These are phyloP conservation scores for Leptodactylus fuscus DNA, from an alignment of 2,113 vertebrate species.

Conservation along the genomic window DNA sequence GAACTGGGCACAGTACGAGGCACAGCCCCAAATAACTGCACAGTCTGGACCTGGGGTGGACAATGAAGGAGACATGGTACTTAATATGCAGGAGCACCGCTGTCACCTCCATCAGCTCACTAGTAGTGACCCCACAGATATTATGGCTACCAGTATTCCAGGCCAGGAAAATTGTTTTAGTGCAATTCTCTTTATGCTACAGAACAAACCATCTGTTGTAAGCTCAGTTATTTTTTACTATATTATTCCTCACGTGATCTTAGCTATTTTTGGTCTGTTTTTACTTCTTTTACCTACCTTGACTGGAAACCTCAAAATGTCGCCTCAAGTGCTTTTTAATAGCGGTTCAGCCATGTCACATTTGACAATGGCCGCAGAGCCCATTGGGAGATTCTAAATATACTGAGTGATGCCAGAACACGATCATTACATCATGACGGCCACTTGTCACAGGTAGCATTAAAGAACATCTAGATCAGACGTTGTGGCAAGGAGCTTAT, in stretches of 20 bases:
- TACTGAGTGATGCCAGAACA: neutral
- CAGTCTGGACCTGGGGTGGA: too few relatives aligned
- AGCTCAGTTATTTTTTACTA: neutral
- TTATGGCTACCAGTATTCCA: neutral
- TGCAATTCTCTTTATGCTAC: neutral
- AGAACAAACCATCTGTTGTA: neutral
- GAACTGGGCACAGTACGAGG: too few relatives aligned
- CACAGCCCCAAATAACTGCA: too few relatives aligned
- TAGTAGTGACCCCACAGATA: too few relatives aligned
- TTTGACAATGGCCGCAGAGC: neutral
- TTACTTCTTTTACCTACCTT: neutral
- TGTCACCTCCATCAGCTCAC: too few relatives aligned
- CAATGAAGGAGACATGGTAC: too few relatives aligned
- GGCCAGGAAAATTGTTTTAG: neutral
- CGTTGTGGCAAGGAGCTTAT: conserved; percentile 22
- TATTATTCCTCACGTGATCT: neutral
- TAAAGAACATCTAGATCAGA: neutral
- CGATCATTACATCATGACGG: neutral
- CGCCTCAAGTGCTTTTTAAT: neutral
- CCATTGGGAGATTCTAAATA: neutral
- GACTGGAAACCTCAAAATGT: neutral
- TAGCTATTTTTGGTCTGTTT: neutral
- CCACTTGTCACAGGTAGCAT: neutral
- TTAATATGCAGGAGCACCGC: too few relatives aligned
- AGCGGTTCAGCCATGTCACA: neutral